Base-by-base conservation (phyloP, 2,888 invertebrate genomes). In the Caenorhabditis doughertyi region DNA sequence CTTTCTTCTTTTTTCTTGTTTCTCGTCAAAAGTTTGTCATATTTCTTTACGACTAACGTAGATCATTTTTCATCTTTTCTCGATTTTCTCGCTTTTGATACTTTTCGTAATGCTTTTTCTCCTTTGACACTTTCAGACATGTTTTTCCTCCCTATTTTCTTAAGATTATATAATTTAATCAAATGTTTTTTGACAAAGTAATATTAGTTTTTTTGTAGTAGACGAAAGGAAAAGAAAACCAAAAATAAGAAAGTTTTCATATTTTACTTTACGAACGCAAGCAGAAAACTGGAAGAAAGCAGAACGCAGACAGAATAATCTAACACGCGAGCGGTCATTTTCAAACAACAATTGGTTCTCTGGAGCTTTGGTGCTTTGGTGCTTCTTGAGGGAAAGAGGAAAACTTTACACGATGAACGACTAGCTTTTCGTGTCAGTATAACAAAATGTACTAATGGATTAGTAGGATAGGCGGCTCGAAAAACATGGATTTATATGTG, bases 271-370 rank as follows among this genome's bases (percentile, higher is more conserved):
- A 71, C 71, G 71, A 71, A 70, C 58, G 58, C 58, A 68, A 56
- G 27, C 44, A 68, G n/a, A 58, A 56, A 51, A 49, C 49, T 35
- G 58, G 49, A 60, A 39, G 60, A 56, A 58, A 60, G 39, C 44
- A 18, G 44, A 58, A 58, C 44, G 70, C 47, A 64, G 72, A 73
- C 62, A 29, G 72, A 73, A 73, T 73, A 73, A 73, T 64, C 72
- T 73, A 55, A 64, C 53, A 64, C 73, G 47, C 55, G 42, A 55
- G 56, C 42, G 67, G 76, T 76, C 58, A 76, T 76, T 76, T 65
- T 60, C 44, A 53, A 77, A 77, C 77, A 77, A 77, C 68, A 77
- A 77, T 77, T 77, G 77, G 68, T 77, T 53, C 62, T 62, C 49
- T 71, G 58, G 23, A 39, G 39, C 23, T 55, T 16, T 7, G 49